These are phyloP conservation scores for Neodiprion lecontei DNA, from an alignment of 1,140 invertebrate genomes.

Conservation along the genomic window DNA sequence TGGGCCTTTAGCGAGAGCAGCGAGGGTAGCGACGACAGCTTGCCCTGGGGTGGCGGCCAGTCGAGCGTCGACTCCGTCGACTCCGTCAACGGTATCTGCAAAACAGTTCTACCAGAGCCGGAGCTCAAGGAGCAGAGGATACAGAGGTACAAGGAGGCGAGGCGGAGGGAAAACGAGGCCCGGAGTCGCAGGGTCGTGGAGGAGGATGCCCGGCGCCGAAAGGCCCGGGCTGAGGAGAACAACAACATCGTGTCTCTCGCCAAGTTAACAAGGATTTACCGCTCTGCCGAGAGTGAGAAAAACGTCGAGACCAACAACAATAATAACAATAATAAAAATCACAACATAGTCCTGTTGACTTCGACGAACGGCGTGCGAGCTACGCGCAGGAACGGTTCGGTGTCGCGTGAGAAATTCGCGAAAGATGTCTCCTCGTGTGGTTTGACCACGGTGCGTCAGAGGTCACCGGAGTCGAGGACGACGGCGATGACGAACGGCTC, in stretches of 20 bases:
- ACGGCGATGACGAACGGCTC: neutral
- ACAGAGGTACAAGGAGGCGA: conserved; percentile 55
- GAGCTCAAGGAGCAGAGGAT: conserved; percentile 56
- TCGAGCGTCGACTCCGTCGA: conserved; percentile 48
- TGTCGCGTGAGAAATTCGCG: neutral
- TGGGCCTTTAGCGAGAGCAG: conserved; percentile 60
- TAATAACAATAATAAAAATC: neutral
- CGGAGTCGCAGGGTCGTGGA: conserved; percentile 50
- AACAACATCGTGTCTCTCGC: conserved; percentile 36
- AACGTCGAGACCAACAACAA: conserved; percentile 39
- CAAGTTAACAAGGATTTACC: neutral
- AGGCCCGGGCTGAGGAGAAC: conserved; percentile 44
- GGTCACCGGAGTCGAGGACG: neutral
- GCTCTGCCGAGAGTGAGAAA: neutral
- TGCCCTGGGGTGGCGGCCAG: conserved; percentile 47
- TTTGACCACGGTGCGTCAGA: neutral
- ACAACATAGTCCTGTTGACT: conserved; percentile 10
- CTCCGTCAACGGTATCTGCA: conserved; percentile 19
- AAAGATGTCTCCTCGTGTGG: neutral
- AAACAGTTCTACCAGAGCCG: conserved; percentile 34
- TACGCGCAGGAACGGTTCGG: neutral
- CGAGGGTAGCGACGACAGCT: conserved; percentile 59
- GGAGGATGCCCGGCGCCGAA: conserved; percentile 50
- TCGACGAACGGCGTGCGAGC: conserved; percentile 7
- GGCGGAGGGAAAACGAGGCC: conserved; percentile 55